These are phyloP conservation scores for Junco hyemalis DNA, from an alignment of 2,113 vertebrate species.

Conservation along the genomic window DNA sequence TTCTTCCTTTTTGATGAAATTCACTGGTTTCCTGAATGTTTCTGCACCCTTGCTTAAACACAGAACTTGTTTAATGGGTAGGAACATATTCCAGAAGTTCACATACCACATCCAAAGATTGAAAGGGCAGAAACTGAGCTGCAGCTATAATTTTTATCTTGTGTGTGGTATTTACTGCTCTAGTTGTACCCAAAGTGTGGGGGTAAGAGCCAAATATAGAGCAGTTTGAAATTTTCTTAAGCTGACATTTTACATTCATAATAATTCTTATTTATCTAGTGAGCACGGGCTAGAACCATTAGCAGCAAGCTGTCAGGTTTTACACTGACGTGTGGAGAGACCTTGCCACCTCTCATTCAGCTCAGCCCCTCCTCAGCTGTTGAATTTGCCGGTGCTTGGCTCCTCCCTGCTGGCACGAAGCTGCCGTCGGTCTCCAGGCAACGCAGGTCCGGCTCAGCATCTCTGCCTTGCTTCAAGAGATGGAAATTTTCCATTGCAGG, in stretches of 20 bases:
- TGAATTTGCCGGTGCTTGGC: slow-evolving; percentile 48
- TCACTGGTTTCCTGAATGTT: background rate
- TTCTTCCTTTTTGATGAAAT: background rate
- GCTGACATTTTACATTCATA: background rate
- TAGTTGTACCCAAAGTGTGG: background rate
- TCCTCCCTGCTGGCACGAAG: slow-evolving; percentile 37
- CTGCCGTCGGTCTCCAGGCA: slow-evolving; percentile 69
- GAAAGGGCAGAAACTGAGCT: background rate
- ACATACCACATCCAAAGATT: background rate
- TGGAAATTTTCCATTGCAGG: slow-evolving; percentile 76
- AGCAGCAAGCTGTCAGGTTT: background rate
- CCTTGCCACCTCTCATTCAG: background rate
- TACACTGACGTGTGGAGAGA: background rate
- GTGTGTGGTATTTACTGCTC: background rate
- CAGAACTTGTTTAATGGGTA: background rate
- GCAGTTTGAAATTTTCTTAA: background rate
- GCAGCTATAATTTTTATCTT: background rate
- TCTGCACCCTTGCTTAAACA: background rate
- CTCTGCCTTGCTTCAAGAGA: slow-evolving; percentile 66
- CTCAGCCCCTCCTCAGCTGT: slow-evolving; percentile 10
- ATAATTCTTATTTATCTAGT: background rate
- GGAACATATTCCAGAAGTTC: background rate
- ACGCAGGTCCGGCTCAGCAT: slow-evolving; percentile 54
- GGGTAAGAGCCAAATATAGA: background rate
- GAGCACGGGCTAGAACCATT: background rate